Evolutionary conservation across 2,113 vertebrate genomes (phyloP).

Genomic region (Oxygymnocypris stewartii): DNA sequence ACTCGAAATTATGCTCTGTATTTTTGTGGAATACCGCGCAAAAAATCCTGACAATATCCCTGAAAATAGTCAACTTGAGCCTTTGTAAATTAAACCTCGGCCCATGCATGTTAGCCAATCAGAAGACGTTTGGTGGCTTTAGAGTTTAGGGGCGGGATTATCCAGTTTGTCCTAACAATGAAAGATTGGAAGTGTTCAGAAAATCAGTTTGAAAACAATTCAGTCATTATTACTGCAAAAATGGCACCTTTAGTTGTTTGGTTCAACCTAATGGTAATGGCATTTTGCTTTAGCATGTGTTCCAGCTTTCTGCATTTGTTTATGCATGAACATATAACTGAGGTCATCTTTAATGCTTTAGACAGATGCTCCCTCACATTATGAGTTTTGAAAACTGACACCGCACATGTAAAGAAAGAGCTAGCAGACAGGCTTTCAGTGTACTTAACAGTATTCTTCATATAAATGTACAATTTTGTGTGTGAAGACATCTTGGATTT

Average conservation of each 20-base stretch:
- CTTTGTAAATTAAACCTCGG: too few relatives aligned
- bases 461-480: conserved; percentile 31
- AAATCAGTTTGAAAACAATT: not conserved
- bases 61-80: too few relatives aligned
- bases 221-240: too few relatives aligned
- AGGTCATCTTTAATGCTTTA: conserved; percentile 1
- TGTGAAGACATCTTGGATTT: conserved; percentile 40
- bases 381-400: not conserved
- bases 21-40: not conserved
- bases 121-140: too few relatives aligned
- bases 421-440: conserved; percentile 17
- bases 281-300: not conserved
- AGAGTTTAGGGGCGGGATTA: too few relatives aligned
- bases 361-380: not conserved
- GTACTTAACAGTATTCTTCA: conserved; percentile 46
- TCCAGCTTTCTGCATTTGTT: conserved; percentile 5
- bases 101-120: not conserved
- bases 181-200: not conserved
- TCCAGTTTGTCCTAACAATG: not conserved
- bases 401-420: conserved; percentile 11
- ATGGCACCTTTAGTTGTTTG: not conserved
- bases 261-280: not conserved
- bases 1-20: not conserved
- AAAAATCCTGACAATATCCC: not conserved
- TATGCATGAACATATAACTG: conserved; percentile 19